Evolutionary conservation across 2,888 invertebrate species (phyloP).

Genomic region (Euphydryas editha): DNA sequence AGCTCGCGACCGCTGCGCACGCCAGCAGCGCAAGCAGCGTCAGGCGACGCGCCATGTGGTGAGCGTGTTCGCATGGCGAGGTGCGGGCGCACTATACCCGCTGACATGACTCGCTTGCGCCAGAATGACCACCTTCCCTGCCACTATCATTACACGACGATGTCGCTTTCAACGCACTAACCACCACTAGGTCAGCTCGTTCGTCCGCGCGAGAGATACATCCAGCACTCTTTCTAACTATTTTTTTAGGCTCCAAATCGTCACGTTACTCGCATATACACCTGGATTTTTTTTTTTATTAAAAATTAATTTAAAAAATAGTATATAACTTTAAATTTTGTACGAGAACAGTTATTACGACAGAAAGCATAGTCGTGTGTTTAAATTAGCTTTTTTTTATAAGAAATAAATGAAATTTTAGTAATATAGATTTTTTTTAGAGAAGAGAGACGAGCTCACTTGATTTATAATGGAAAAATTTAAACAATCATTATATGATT

Average conservation of each 20-base stretch:
- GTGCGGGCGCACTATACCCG: conserved; percentile 78
- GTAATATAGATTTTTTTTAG: too few species aligned
- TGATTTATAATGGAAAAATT: too few species aligned
- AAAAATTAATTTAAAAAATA: too few species aligned
- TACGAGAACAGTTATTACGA: too few species aligned
- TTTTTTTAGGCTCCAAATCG: conserved; percentile 36
- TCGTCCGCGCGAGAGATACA: conserved; percentile 49
- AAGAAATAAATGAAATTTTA: too few species aligned
- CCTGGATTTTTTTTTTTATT: conserved; percentile 3
- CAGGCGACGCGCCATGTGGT: conserved; percentile 81
- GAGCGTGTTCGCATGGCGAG: conserved; percentile 81
- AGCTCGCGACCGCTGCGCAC: conserved; percentile 62
- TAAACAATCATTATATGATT: too few species aligned
- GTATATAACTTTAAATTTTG: too few species aligned
- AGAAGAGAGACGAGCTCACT: too few species aligned
- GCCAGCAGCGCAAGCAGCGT: conserved; percentile 78
- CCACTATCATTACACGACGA: conserved; percentile 67
- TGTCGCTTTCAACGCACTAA: conserved; percentile 73
- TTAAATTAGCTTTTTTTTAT: too few species aligned
- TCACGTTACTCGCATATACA: conserved; percentile 31
- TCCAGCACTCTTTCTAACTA: conserved; percentile 48
- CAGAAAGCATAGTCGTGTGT: too few species aligned
- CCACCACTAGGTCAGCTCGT: conserved; percentile 72
- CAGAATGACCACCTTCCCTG: conserved; percentile 67
- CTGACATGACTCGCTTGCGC: conserved; percentile 49